Conservation (phyloP, 2,888 invertebrate species). For the Drosophila peninsularis region DNA sequence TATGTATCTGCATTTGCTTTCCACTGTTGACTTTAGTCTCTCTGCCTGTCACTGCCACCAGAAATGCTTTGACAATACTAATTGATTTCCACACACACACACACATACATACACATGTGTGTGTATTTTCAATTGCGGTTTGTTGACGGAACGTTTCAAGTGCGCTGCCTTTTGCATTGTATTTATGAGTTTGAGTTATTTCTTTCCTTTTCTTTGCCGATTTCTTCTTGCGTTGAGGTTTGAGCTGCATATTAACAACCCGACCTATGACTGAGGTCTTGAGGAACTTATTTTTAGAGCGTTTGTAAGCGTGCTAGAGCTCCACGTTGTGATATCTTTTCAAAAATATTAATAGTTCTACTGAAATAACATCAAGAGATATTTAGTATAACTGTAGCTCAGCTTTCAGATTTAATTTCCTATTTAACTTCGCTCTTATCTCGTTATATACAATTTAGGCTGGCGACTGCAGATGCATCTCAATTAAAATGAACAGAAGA, state of each 20-base stretch:
- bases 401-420: too few relatives aligned
- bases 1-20: slow-evolving; percentile 19
- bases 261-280: slow-evolving; percentile 11
- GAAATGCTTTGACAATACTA: slow-evolving; percentile 65
- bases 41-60: slow-evolving; percentile 21
- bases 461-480: slow-evolving; percentile 24
- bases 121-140: slow-evolving; percentile 43
- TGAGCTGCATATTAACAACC: slow-evolving; percentile 44
- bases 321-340: not conserved
- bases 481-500: slow-evolving; percentile 35
- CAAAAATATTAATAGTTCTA: not conserved
- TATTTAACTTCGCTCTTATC: not conserved
- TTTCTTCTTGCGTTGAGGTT: slow-evolving; percentile 19
- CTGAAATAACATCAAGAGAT: too few relatives aligned
- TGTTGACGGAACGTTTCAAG: slow-evolving; percentile 45
- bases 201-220: slow-evolving; percentile 18
- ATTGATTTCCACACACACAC: slow-evolving; percentile 59
- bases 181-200: slow-evolving; percentile 36
- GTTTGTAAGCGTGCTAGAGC: not conserved
- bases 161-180: slow-evolving; percentile 38
- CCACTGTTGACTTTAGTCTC: slow-evolving; percentile 1
- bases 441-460: slow-evolving; percentile 4
- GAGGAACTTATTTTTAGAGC: slow-evolving; percentile 18
- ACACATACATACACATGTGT: not conserved
- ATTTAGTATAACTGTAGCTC: too few relatives aligned